Conservation (phyloP, 2,888 invertebrate genomes). For the Drosophila mimica region DNA sequence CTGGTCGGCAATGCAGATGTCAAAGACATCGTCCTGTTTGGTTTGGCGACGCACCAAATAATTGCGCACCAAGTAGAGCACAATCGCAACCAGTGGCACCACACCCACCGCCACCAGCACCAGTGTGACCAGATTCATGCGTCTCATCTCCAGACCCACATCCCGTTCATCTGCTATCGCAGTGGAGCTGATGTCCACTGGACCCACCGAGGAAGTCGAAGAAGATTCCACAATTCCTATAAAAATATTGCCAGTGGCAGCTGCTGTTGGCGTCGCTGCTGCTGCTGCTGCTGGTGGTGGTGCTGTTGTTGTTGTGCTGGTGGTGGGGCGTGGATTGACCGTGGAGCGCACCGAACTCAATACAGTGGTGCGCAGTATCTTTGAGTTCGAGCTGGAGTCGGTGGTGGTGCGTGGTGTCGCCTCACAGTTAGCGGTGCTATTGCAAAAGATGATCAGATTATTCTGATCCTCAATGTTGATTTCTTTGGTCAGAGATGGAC, state of each 20-base stretch:
- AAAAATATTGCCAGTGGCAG: constrained; percentile 27
- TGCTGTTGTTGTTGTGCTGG: constrained; percentile 14
- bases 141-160: constrained; percentile 87
- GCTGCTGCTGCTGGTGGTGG: background rate
- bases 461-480: constrained; percentile 82
- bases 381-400: constrained; percentile 84
- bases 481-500: constrained; percentile 76
- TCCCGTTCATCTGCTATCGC: constrained; percentile 84
- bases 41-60: constrained; percentile 85
- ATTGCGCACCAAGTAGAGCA: constrained; percentile 87
- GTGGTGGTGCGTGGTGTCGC: constrained; percentile 80
- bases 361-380: constrained; percentile 86
- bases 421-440: constrained; percentile 83
- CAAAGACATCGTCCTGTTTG: constrained; percentile 87
- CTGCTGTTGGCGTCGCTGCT: constrained; percentile 10
- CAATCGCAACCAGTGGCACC: constrained; percentile 87
- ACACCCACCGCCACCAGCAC: constrained; percentile 88
- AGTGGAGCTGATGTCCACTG: constrained; percentile 70
- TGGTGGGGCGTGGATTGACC: constrained; percentile 74
- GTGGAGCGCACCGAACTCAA: constrained; percentile 85
- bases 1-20: constrained; percentile 88
- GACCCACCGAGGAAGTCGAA: constrained; percentile 27
- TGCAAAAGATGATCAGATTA: constrained; percentile 83
- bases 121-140: constrained; percentile 87
- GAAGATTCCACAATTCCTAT: constrained; percentile 65